Conservation (phyloP, 2,797 vertebrate genomes). For the Argentina silus region DNA sequence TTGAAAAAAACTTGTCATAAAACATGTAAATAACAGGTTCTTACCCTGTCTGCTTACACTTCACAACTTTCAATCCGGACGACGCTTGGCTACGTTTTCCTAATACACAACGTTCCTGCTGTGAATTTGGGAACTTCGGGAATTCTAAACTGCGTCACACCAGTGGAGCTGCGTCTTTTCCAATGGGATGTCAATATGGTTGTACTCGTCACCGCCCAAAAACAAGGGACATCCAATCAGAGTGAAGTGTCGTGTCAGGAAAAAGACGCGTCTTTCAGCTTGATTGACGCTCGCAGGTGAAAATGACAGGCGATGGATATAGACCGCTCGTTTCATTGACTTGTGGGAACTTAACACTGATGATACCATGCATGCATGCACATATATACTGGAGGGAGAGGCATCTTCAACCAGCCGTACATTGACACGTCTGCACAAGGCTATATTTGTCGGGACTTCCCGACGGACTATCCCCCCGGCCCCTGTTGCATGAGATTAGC, state of each 20-base stretch:
- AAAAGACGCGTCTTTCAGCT: constrained; percentile 27
- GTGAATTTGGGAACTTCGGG: constrained; percentile 79
- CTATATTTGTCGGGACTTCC: constrained; percentile 80
- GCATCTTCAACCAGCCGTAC: constrained; percentile 59
- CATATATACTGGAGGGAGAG: constrained; percentile 58
- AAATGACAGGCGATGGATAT: constrained; percentile 57
- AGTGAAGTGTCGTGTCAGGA: constrained; percentile 49
- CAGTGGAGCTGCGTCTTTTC: constrained; percentile 38
- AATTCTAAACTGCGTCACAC: constrained; percentile 77
- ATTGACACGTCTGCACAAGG: constrained; percentile 76
- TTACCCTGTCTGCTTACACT: constrained; percentile 50
- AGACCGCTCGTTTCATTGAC: constrained; percentile 44
- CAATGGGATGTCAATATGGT: constrained; percentile 61
- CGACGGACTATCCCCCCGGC: constrained; percentile 61
- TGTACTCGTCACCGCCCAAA: constrained; percentile 40
- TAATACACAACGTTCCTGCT: constrained; percentile 41
- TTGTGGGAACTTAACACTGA: constrained; percentile 46
- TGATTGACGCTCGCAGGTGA: constrained; percentile 80
- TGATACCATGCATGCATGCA: constrained; percentile 34
- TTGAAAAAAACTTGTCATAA: constrained; percentile 24
- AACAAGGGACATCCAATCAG: constrained; percentile 58
- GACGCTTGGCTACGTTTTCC: constrained; percentile 4
- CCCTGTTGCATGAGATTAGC: constrained; percentile 50
- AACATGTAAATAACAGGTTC: constrained; percentile 13
- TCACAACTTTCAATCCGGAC: constrained; percentile 33